Percentiles rank a stretch among this genome's conserved stretches.
Conservation (phyloP, 2,113 vertebrate species). For the Noturus placidus region DNA sequence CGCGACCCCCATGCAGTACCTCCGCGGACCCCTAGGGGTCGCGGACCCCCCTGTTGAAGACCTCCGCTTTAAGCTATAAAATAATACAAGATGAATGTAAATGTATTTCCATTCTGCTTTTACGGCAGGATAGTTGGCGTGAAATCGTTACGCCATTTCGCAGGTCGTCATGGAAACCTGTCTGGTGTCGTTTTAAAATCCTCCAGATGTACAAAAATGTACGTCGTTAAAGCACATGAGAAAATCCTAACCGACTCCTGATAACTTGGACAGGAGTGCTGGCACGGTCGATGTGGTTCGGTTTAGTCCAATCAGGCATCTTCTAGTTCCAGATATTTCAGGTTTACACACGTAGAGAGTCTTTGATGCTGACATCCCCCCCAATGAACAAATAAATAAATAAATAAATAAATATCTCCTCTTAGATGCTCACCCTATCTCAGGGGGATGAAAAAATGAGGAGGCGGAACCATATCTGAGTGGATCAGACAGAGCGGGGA, state of each 20-base stretch:
- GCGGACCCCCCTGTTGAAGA: too few relatives aligned
- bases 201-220: neutral
- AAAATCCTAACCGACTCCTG: neutral
- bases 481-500: constrained; percentile 38
- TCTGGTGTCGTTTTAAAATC: neutral
- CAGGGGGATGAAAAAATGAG: constrained; percentile 36
- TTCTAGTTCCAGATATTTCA: neutral
- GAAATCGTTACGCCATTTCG: neutral
- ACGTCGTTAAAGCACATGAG: neutral
- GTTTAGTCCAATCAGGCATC: neutral
- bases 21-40: too few relatives aligned
- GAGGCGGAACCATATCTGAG: constrained; percentile 44
- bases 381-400: neutral
- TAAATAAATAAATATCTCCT: neutral
- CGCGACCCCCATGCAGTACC: too few relatives aligned
- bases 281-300: neutral
- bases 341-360: constrained; percentile 16
- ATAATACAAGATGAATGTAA: too few relatives aligned
- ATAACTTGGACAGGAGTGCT: neutral
- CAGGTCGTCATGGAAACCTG: neutral
- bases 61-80: too few relatives aligned
- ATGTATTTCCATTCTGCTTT: neutral
- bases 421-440: constrained; percentile 30
- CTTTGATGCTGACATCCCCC: constrained; percentile 2
- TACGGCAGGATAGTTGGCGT: neutral